These are phyloP conservation scores for Corbicula japonica DNA, from an alignment of 2,888 invertebrate genomes.

Conservation along the genomic window DNA sequence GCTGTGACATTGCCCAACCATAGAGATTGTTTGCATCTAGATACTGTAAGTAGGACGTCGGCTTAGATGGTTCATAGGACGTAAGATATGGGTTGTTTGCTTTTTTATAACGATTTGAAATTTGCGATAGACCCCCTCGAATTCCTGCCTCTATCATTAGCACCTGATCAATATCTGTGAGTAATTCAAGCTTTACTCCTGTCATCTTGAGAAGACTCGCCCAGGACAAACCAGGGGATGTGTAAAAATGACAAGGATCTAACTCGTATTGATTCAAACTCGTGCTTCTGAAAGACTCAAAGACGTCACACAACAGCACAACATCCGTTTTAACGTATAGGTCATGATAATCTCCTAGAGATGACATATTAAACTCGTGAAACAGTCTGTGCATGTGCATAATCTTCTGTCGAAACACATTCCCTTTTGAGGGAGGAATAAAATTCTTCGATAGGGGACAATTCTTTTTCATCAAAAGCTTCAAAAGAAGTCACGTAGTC, in stretches of 20 bases:
- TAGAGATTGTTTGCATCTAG: constrained; percentile 47
- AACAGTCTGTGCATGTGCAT: constrained; percentile 32
- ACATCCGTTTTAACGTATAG: constrained; percentile 47
- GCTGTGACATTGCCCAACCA: constrained; percentile 71
- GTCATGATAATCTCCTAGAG: constrained; percentile 48
- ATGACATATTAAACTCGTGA: constrained; percentile 18
- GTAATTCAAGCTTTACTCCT: constrained; percentile 37
- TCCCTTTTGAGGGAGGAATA: constrained; percentile 39
- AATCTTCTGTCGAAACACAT: constrained; percentile 40
- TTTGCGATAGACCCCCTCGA: constrained; percentile 51
- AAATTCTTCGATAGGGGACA: constrained; percentile 40
- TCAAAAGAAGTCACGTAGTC: constrained; percentile 44
- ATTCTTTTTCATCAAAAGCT: constrained; percentile 37
- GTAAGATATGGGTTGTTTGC: constrained; percentile 58
- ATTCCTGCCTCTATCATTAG: constrained; percentile 26
- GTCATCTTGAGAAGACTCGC: constrained; percentile 41
- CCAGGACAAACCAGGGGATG: constrained; percentile 52
- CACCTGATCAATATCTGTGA: constrained; percentile 47
- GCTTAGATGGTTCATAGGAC: constrained; percentile 52
- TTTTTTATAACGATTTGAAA: constrained; percentile 40
- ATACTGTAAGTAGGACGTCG: constrained; percentile 50
- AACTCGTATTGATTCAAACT: constrained; percentile 42
- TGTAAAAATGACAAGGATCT: constrained; percentile 56
- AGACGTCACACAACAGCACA: constrained; percentile 40
- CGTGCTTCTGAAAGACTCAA: constrained; percentile 43